Evolutionary conservation across 2,888 invertebrate genomes (phyloP), one percentile per base, ranked within the genome.

Genomic region (Epiblema foenella): DNA sequence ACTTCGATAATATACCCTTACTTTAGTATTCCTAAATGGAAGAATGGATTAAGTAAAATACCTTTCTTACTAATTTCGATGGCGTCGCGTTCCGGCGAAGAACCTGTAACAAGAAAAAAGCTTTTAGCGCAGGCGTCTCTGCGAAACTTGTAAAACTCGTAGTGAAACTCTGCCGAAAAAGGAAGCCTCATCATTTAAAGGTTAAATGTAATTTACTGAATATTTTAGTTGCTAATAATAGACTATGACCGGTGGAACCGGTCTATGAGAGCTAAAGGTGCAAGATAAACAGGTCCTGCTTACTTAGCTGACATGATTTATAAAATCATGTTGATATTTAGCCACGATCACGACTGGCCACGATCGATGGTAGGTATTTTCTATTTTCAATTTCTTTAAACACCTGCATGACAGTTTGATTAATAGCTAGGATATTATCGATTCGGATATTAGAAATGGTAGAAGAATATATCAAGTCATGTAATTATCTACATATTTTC

Each of bases 61-160:
- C 93, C 92, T 92, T 92, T 92, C 82, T 92, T 91, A 79, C 80
- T 89, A 82, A 84, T 88, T 81, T 93, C 93, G 79, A 77, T 80
- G 77, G 89, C 74, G 80, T 90, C 92, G 64, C 86, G 83, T 78
- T 90, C 92, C 74, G 89, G 90, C 63, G 93, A 85, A 75, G 89
- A 86, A 79, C 88, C 92, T 93, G 89, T 59, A 91, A 90, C 83
- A 86, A 70, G 81, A 57, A 69, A 60, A 70, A 52, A 51, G 5
- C 58, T 72, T 72, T 59, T 57, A 58, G 57, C 58, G 20, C 60
- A 17, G 46, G 29, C 62, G 42, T 46, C 24, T 67, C 54, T 60
- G 39, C 63, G 63, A 33, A 64, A 72, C 51, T 52, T 49, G 52
- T 69, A 72, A 74, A 68, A 70, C 56, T 39, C 20, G 64, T 15